A percentile compares a stretch with the other conserved stretches of the same genome.
These are phyloP conservation scores for Volucella inflata DNA, from an alignment of 2,888 invertebrate species.

Conservation along the genomic window DNA sequence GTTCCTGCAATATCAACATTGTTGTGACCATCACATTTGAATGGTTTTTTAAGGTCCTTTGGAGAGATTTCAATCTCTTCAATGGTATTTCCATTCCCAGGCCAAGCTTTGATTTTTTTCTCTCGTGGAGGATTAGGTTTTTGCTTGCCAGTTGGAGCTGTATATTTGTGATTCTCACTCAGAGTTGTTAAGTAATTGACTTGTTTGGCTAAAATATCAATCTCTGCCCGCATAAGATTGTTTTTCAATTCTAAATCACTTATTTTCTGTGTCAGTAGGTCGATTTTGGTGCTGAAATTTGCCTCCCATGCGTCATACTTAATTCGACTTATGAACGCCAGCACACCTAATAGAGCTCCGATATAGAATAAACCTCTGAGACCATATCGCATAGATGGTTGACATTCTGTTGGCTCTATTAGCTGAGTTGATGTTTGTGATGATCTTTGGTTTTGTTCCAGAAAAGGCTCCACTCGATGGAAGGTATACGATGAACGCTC, in stretches of 20 bases:
- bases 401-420: constrained; percentile 31
- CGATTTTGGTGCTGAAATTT: constrained; percentile 51
- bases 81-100: constrained; percentile 78
- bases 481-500: constrained; percentile 50
- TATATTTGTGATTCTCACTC: constrained; percentile 60
- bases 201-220: constrained; percentile 81
- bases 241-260: constrained; percentile 81
- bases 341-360: constrained; percentile 77
- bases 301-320: constrained; percentile 79
- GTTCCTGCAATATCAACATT: constrained; percentile 80
- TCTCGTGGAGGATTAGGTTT: constrained; percentile 47
- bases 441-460: constrained; percentile 24
- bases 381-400: constrained; percentile 76
- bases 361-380: constrained; percentile 80
- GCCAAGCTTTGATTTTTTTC: constrained; percentile 79
- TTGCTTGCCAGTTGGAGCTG: constrained; percentile 24
- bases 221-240: constrained; percentile 82
- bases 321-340: constrained; percentile 80
- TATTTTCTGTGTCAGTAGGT: constrained; percentile 78
- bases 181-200: constrained; percentile 79
- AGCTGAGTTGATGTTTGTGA: constrained; percentile 29
- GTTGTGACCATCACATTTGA: constrained; percentile 79
- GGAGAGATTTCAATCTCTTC: constrained; percentile 78
- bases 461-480: constrained; percentile 52
- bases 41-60: constrained; percentile 78